Base-by-base conservation (phyloP, 2,888 invertebrate species). In the Orthosia cruda region DNA sequence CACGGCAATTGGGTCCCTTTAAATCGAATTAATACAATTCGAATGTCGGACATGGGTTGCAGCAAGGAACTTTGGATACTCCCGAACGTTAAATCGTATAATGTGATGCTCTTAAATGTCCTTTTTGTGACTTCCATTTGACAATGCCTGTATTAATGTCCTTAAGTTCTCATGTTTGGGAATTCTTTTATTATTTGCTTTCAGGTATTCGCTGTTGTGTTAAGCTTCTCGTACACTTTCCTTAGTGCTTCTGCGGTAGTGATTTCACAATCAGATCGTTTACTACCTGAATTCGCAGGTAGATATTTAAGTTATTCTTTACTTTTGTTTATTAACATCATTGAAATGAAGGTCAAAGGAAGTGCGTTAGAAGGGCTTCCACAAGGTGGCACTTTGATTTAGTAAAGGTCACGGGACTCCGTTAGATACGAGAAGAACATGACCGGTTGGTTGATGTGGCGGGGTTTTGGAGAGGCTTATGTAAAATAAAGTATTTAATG, bases 141-240 rank as follows among this genome's bases (percentile, higher is more conserved):
- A 91, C 92, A 91, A 91, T 90, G 89, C 90, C 87, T 84, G 90
- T 92, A 92, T 92, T 88, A 91, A 92, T 90, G 91, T 80, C 67
- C 71, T 74, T 59, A 79, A 83, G 74, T 82, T 84, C 80, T 80
- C 75, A 76, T 87, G 81, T 87, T 74, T 71, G 45, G 18, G 47
- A 18, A 68, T 71, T 75, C 61, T 81, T 77, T 75, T 87, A 71
- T 82, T 86, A 69, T 70, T 74, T 76, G 54, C 20, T 74, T 66
- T 40, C 40, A 5, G 63, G 65, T 32, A 2, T 61, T 55, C 75
- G 26, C 32, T 62, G 54, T 63, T 77, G 49, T 59, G n/a, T 77
- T 62, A 12, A 20, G 81, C 20, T 81, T 65, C 52, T 65, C 58
- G 54, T 67, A 45, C 50, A 52, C 47, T 71, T 64, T 62, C 32